Conservation (phyloP, 2,888 invertebrate species). For the Sabatieria punctata region DNA sequence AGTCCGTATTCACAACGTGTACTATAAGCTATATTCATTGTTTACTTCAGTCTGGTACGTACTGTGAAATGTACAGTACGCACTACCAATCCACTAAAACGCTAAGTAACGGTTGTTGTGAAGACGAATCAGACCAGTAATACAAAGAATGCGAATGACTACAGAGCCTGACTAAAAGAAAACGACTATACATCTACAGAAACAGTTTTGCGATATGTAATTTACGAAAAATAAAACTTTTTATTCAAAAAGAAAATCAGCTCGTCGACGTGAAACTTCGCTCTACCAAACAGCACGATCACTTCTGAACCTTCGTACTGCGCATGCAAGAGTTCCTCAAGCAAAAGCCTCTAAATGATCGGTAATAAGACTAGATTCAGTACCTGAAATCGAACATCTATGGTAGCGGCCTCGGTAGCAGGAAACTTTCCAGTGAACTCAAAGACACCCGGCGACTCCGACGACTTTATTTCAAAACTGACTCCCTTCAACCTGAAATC, state of each 20-base stretch:
- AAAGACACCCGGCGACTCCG: not conserved
- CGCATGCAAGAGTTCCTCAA: constrained; percentile 51
- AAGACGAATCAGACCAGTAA: no score
- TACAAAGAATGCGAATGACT: no score
- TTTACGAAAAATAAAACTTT: constrained; percentile 47
- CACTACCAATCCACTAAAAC: no score
- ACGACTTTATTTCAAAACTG: not conserved
- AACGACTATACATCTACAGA: no score
- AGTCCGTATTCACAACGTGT: no score
- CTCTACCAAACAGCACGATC: constrained; percentile 60
- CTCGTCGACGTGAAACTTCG: constrained; percentile 57
- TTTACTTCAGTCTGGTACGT: no score
- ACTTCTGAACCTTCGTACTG: constrained; percentile 58
- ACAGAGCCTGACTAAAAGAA: no score
- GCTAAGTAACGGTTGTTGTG: no score
- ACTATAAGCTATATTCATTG: no score
- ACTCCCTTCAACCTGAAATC: not conserved
- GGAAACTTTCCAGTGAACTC: constrained; percentile 11
- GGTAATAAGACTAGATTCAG: not conserved
- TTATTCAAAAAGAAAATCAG: constrained; percentile 54
- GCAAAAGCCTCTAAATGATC: not conserved
- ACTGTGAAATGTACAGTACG: no score
- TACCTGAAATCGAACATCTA: not conserved
- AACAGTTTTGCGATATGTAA: no score
- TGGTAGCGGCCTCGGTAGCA: not conserved